These are phyloP conservation scores for Orthosia gracilis DNA, from an alignment of 2,888 invertebrate genomes.

Conservation along the genomic window DNA sequence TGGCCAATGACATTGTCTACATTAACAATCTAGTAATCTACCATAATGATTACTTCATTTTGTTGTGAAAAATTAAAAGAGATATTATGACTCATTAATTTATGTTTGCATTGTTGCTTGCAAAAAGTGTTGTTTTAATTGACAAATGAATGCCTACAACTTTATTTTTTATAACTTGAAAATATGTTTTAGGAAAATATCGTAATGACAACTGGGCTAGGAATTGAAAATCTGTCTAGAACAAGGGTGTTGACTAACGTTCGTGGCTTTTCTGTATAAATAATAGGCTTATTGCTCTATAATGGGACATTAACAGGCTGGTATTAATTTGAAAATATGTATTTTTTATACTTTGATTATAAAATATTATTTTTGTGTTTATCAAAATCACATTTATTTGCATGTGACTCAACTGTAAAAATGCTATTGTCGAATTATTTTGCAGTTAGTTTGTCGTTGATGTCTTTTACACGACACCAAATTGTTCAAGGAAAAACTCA, in stretches of 20 bases:
- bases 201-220: too few species aligned
- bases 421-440: neutral
- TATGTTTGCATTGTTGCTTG: neutral
- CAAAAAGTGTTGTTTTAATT: neutral
- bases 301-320: too few species aligned
- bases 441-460: slow-evolving; percentile 34
- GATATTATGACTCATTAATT: neutral
- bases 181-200: too few species aligned
- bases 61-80: neutral
- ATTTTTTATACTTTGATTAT: too few species aligned
- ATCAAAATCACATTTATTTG: neutral
- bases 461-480: slow-evolving; percentile 41
- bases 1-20: slow-evolving; percentile 14
- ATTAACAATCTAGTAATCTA: neutral
- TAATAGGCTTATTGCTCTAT: too few species aligned
- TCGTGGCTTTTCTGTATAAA: too few species aligned
- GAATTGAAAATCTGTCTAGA: too few species aligned
- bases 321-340: neutral
- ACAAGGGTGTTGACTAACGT: too few species aligned
- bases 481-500: neutral
- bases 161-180: too few species aligned
- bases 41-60: slow-evolving; percentile 15
- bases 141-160: too few species aligned
- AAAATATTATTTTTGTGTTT: neutral
- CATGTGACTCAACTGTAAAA: neutral